Conservation (phyloP, 2,797 vertebrate genomes). For the Knipowitschia caucasica region DNA sequence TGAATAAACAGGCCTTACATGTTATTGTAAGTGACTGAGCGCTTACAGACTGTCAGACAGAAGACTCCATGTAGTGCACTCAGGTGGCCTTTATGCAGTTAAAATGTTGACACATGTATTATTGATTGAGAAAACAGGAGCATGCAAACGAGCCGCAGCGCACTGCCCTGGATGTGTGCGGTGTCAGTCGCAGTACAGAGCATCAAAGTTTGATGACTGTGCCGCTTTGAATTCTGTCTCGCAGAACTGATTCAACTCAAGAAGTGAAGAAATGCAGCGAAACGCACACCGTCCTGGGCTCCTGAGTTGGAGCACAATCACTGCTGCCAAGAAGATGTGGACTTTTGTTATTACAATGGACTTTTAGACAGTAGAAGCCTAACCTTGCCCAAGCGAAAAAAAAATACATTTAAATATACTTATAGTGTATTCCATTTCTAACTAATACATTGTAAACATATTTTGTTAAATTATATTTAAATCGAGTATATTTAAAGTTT, state of each 20-base stretch:
- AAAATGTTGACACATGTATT: constrained; percentile 31
- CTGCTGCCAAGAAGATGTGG: background rate
- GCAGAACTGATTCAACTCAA: constrained; percentile 43
- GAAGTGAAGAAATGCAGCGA: constrained; percentile 22
- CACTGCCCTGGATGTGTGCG: constrained; percentile 12
- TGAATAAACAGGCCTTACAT: background rate
- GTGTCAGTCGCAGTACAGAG: constrained; percentile 18
- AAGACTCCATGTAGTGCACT: constrained; percentile 29
- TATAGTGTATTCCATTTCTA: no score
- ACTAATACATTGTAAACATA: no score
- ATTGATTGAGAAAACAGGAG: constrained; percentile 34
- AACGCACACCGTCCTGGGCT: constrained; percentile 20
- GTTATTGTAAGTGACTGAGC: constrained; percentile 1
- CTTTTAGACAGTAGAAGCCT: no score
- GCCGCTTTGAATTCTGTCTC: constrained; percentile 40
- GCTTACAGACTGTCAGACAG: constrained; percentile 9
- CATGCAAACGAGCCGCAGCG: constrained; percentile 23
- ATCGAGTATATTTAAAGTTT: no score
- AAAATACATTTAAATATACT: no score
- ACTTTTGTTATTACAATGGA: background rate
- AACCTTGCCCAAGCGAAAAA: no score
- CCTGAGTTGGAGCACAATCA: constrained; percentile 14
- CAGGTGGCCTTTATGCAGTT: constrained; percentile 21
- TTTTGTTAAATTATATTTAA: no score
- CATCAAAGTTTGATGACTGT: constrained; percentile 73